These are phyloP conservation scores for Pherbina coryleti DNA, from an alignment of 2,888 invertebrate genomes.

Conservation along the genomic window DNA sequence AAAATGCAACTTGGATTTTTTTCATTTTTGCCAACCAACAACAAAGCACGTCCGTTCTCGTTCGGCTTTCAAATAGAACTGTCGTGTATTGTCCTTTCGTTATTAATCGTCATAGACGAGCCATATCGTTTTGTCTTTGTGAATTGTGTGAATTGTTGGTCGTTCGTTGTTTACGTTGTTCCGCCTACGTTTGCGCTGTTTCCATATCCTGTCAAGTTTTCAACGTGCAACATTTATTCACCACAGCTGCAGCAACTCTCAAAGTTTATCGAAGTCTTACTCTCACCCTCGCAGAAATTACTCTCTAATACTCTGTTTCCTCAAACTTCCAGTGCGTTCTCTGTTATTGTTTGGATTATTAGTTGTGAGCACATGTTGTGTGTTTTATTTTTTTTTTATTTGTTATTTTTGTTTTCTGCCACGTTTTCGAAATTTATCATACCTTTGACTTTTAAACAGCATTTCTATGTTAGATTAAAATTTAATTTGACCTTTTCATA, in stretches of 20 bases:
- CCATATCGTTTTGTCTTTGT: not conserved
- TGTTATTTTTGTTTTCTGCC: not conserved
- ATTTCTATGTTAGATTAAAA: no score
- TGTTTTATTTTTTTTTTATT: not conserved
- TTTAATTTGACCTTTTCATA: no score
- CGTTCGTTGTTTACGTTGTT: conserved; percentile 40
- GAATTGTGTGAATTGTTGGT: conserved; percentile 40
- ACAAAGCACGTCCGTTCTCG: conserved; percentile 36
- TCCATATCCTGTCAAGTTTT: not conserved
- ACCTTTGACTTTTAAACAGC: no score
- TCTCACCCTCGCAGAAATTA: not conserved
- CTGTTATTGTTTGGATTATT: conserved; percentile 20
- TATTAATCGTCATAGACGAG: conserved; percentile 28
- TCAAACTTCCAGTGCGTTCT: not conserved
- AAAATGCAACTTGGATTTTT: not conserved
- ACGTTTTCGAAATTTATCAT: no score
- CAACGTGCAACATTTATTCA: not conserved
- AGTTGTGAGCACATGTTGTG: not conserved
- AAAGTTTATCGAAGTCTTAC: not conserved
- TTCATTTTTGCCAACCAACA: not conserved
- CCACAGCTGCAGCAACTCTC: not conserved
- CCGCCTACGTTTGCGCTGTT: conserved; percentile 52
- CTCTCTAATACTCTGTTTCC: not conserved
- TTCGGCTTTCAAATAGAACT: conserved; percentile 44
- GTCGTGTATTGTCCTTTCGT: conserved; percentile 42